Percentiles rank a stretch among this genome's conserved stretches.
Conservation (phyloP, 2,113 vertebrate genomes). For the Macaca fascicularis region DNA sequence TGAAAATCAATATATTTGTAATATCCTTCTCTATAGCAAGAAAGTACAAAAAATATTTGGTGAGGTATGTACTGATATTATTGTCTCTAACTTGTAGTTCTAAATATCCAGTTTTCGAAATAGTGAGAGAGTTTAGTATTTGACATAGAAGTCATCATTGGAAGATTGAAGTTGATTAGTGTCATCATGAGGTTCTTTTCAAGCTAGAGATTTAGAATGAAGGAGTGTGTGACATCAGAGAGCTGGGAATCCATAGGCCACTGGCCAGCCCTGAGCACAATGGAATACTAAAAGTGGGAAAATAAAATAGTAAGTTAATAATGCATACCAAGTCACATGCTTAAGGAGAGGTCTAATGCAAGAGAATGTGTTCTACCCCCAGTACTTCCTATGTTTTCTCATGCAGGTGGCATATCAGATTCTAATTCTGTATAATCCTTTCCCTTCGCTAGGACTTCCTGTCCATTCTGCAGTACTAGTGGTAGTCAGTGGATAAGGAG, state of each 20-base stretch:
- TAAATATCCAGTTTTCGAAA: neutral
- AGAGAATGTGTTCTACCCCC: neutral
- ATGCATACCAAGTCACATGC: neutral
- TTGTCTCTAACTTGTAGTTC: neutral
- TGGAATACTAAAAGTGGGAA: neutral
- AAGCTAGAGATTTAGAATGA: neutral
- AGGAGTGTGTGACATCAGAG: neutral
- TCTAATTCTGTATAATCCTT: neutral
- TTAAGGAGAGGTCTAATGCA: neutral
- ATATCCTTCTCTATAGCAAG: neutral
- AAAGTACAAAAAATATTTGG: neutral
- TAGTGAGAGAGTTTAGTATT: neutral
- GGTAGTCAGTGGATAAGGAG: neutral
- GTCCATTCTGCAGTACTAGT: neutral
- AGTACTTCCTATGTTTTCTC: neutral
- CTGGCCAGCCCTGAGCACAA: neutral
- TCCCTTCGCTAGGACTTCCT: neutral
- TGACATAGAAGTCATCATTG: neutral
- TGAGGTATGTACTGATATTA: neutral
- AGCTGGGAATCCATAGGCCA: neutral
- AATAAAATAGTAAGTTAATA: neutral
- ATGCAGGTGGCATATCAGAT: neutral
- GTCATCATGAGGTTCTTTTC: neutral
- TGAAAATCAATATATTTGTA: neutral
- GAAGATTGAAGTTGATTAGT: neutral